Base-by-base conservation (phyloP, 2,888 invertebrate species). In the Abscondita cerata region DNA sequence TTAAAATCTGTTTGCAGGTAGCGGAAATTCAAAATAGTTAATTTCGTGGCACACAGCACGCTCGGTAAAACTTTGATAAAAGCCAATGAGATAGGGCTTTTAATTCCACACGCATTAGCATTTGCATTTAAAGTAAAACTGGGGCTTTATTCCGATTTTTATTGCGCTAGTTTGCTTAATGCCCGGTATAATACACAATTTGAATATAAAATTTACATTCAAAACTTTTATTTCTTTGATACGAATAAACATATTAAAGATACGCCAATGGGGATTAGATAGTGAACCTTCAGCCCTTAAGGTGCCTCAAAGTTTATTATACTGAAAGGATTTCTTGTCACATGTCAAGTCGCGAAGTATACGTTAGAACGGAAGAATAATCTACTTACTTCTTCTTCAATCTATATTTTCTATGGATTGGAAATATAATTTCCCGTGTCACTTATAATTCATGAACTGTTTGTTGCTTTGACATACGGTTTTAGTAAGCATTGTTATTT, bases 321-420 rank as follows among this genome's bases (percentile, higher is more conserved):
- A 72, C 72, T 76, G 75, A 76, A 76, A 76, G 76, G 72, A 76
- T 76, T 76, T 72, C 76, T 73, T 76, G 76, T 76, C 74, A 76
- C 71, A 72, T 74, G 76, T 74, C 76, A 75, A 62, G 66, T 62
- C 56, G 64, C 70, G 69, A 70, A 70, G 72, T 70, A 70, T 67
- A 68, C 65, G 63, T 68, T 67, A 64, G 63, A 67, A 68, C 68
- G 62, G 66, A 70, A 70, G 69, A 68, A 69, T 69, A 68, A 70
- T 71, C 71, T 68, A 59, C 63, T 73, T 68, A 68, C 68, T 72
- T 70, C 65, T 69, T 68, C 62, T 59, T 63, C 68, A 65, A 68
- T 73, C 70, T 65, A 71, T 70, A 71, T 68, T 56, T 67, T 58
- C 62, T 53, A 41, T 55, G 56, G 54, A 58, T 62, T 65, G 62